phyloP scores from a whole-genome alignment of 2,797 vertebrate genomes.

The Syndactyla subalaris region DNA sequence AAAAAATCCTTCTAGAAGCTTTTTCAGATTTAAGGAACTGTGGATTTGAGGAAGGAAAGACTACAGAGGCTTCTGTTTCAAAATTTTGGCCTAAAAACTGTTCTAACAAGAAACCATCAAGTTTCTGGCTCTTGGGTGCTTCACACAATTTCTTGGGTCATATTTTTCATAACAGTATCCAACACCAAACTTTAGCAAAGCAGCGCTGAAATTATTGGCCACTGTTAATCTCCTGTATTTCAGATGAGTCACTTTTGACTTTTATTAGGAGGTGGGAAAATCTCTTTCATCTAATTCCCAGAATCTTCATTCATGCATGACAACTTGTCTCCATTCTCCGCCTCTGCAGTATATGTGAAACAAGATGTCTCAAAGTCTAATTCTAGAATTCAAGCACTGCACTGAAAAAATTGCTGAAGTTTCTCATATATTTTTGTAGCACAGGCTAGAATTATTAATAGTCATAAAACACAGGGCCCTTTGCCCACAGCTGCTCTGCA shows the following conservation, averaged over 20 bases:
- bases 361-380: constrained; percentile 68
- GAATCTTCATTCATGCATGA: constrained; percentile 57
- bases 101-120: not conserved
- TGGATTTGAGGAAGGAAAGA: constrained; percentile 2
- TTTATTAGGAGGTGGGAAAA: constrained; percentile 70
- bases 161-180: constrained; percentile 43
- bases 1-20: constrained; percentile 25
- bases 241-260: constrained; percentile 73
- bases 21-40: constrained; percentile 27
- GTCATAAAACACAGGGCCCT: constrained; percentile 49
- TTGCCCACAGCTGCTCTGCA: constrained; percentile 42
- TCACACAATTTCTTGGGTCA: constrained; percentile 23
- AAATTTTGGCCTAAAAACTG: not conserved
- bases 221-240: constrained; percentile 65
- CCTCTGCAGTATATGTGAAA: constrained; percentile 59
- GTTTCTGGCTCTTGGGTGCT: not conserved
- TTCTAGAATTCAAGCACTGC: constrained; percentile 57
- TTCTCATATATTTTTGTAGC: constrained; percentile 47
- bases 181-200: constrained; percentile 33
- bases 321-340: constrained; percentile 58
- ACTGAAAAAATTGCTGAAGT: constrained; percentile 55
- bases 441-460: constrained; percentile 54
- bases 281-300: constrained; percentile 59
- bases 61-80: not conserved
- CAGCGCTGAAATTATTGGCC: constrained; percentile 53